Evolutionary conservation across 1,140 invertebrate species (phyloP), one percentile per base, ranked within the genome.

Genomic region (Coenobita brevimanus): DNA sequence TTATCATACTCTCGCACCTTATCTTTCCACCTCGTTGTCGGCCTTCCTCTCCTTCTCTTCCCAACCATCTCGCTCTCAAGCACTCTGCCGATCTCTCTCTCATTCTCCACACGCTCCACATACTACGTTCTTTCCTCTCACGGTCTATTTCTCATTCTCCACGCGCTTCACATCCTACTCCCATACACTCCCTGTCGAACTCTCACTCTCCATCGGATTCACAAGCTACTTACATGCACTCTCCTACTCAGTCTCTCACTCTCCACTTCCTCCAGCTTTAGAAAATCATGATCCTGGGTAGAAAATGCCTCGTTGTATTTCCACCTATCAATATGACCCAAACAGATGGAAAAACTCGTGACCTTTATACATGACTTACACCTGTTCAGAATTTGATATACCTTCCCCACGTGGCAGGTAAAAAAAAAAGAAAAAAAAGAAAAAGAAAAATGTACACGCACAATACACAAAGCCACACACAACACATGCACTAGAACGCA

Each of bases 41-140:
- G 30, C 41, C 71, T 75, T 38, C 41, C 71, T 75, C 71, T 73
- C 71, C 41, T 38, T 75, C 71, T 75, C 71, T 4, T 38, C 41
- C 71, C 17, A 3, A 6, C 3, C 41, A 30, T 75, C 71, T 75
- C n/a, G n/a, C n/a, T n/a, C n/a, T n/a, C n/a, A n/a, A n/a, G n/a
- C n/a, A n/a, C n/a, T n/a, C n/a, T n/a, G 30, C 41, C 71, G 33
- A 30, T 75, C 71, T 75, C 71, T 75, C 71, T 75, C 71, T 75
- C 71, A 24, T 38, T 75, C 30, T 36, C 10, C 54, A 57, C 54
- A 57, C n/a, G 13, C 13, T 57, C n/a, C 13, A 10, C n/a, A 13
- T 30, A 10, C 67, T 30, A 15, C 67, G 8, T 30, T 30, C 67
- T 69, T 27, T 27, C 27, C 10, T 69, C 67, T 69, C 67, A 17